Conservation (phyloP, 1,140 invertebrate species). For the Rhysida immarginata region DNA sequence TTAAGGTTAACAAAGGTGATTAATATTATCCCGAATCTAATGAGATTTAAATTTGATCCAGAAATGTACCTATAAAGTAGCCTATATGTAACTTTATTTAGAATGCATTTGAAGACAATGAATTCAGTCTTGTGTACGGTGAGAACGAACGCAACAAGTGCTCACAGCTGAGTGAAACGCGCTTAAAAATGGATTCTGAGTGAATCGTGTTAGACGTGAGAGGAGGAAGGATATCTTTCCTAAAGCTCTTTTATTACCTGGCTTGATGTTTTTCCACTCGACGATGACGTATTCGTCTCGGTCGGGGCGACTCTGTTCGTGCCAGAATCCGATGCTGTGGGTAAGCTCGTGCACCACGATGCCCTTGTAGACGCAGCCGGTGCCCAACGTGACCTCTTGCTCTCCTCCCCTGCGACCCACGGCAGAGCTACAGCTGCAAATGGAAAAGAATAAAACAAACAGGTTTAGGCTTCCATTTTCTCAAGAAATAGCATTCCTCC, state of each 20-base stretch:
- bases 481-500: background rate
- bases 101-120: too few species aligned
- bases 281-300: constrained; percentile 56
- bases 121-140: too few species aligned
- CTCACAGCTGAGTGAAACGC: too few species aligned
- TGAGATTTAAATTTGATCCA: too few species aligned
- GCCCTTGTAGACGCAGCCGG: constrained; percentile 52
- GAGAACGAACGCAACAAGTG: background rate
- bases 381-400: constrained; percentile 37
- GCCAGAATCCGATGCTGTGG: constrained; percentile 68
- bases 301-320: constrained; percentile 68
- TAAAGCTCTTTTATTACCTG: constrained; percentile 34
- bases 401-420: constrained; percentile 38
- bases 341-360: constrained; percentile 70
- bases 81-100: too few species aligned
- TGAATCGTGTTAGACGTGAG: too few species aligned
- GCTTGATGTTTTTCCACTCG: constrained; percentile 52
- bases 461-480: background rate
- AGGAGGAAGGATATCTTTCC: too few species aligned
- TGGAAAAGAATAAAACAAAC: background rate
- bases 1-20: too few species aligned
- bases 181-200: too few species aligned
- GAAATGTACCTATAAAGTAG: too few species aligned
- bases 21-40: too few species aligned
- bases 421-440: constrained; percentile 35